These are phyloP conservation scores for Xenus cinereus DNA, from an alignment of 2,113 vertebrate species.

Conservation along the genomic window DNA sequence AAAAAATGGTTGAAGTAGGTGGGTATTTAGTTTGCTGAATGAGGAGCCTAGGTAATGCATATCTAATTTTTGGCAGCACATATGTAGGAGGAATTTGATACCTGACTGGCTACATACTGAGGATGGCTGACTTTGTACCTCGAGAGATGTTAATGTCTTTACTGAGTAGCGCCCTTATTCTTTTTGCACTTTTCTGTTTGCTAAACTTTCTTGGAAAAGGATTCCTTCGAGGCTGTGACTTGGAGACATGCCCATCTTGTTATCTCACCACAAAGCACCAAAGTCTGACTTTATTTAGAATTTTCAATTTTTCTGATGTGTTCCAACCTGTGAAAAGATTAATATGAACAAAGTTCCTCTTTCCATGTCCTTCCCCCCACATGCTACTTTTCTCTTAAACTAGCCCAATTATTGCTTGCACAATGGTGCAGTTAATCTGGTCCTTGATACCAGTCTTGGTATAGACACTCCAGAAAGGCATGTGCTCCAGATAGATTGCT, in stretches of 20 bases:
- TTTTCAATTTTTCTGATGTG: background rate
- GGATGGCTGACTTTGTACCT: background rate
- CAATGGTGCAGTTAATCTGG: background rate
- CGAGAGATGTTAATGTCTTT: background rate
- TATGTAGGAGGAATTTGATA: background rate
- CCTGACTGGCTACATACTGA: background rate
- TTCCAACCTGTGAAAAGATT: background rate
- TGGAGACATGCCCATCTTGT: background rate
- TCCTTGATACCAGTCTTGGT: background rate
- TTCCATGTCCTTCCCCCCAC: accelerated
- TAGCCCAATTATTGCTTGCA: background rate
- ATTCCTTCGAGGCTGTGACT: background rate
- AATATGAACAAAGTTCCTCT: background rate
- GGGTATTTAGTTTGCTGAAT: background rate
- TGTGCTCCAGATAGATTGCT: accelerated
- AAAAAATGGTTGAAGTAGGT: background rate
- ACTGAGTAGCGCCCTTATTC: background rate
- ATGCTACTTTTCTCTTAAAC: background rate
- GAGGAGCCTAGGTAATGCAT: background rate
- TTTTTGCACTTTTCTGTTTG: background rate
- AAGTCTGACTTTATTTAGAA: background rate
- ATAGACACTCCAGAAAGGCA: background rate
- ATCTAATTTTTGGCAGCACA: background rate
- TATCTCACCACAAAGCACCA: background rate
- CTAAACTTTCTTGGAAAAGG: background rate